These are phyloP conservation scores for Oxycera nigricornis DNA, from an alignment of 2,888 invertebrate genomes.

Conservation along the genomic window DNA sequence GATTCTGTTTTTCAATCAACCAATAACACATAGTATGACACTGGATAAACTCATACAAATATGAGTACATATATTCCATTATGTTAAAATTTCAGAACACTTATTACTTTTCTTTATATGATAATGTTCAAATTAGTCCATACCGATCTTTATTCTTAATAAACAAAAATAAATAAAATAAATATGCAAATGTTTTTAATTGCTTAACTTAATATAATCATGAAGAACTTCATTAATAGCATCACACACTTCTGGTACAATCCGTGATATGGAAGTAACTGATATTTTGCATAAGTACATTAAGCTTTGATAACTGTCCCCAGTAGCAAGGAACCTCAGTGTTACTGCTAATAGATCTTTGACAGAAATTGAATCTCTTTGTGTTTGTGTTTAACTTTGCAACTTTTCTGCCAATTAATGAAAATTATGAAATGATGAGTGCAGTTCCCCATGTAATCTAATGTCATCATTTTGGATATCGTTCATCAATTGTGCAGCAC, in stretches of 20 bases:
- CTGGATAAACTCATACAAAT: background rate
- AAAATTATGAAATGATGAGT: too few species aligned
- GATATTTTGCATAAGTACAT: conserved; percentile 12
- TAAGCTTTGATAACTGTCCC: too few species aligned
- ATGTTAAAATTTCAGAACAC: background rate
- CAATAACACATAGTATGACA: too few species aligned
- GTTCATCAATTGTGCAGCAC: too few species aligned
- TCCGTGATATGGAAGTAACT: background rate
- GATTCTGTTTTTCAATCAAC: background rate
- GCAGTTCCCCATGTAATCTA: too few species aligned
- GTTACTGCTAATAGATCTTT: too few species aligned
- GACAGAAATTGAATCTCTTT: too few species aligned
- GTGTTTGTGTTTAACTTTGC: too few species aligned
- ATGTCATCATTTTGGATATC: too few species aligned
- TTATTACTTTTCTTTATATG: background rate
- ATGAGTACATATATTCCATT: background rate
- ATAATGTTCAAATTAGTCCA: background rate
- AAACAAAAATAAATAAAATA: background rate
- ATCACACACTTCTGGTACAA: background rate
- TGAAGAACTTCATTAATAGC: background rate
- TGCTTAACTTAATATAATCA: background rate
- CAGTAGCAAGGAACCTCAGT: too few species aligned
- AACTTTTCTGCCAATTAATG: too few species aligned
- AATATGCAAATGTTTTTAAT: background rate
- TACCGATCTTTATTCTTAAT: background rate